Conservation (phyloP, 2,797 vertebrate species). For the Bufotes viridis region DNA sequence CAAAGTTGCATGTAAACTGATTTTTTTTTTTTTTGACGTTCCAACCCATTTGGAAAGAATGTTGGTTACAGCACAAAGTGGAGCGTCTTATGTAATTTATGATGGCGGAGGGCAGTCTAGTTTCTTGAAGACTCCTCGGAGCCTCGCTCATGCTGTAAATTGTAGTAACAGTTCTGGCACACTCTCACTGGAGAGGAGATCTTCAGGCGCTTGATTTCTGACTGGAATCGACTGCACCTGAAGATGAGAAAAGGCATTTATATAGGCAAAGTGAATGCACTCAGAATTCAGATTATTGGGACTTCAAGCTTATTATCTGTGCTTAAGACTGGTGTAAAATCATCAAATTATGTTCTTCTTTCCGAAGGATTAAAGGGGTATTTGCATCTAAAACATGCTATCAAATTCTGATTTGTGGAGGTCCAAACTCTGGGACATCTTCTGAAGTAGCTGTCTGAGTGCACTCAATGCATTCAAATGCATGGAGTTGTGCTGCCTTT, state of each 20-base stretch:
- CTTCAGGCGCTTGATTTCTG: constrained; percentile 96
- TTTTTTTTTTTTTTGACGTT: constrained; percentile 40
- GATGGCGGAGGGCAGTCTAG: constrained; percentile 67
- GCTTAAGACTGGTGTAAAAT: too few species aligned
- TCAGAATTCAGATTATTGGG: not conserved
- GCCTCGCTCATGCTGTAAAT: constrained; percentile 92
- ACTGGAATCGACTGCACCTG: constrained; percentile 98
- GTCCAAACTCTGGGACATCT: too few species aligned
- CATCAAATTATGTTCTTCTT: too few species aligned
- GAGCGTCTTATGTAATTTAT: constrained; percentile 23
- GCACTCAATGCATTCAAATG: too few species aligned
- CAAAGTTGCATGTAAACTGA: constrained; percentile 72
- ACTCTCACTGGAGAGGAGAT: constrained; percentile 96
- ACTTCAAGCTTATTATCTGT: too few species aligned
- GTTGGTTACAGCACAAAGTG: not conserved
- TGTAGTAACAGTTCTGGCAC: constrained; percentile 98
- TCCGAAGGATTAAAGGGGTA: too few species aligned
- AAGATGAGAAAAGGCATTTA: not conserved
- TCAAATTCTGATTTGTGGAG: too few species aligned
- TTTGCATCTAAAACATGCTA: too few species aligned
- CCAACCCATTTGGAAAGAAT: constrained; percentile 24
- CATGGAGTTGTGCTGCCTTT: too few species aligned
- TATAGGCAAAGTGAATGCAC: not conserved
- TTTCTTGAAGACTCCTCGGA: constrained; percentile 85
- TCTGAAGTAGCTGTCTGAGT: too few species aligned